Conservation (phyloP, 2,113 vertebrate genomes). For the Barbus barbus region DNA sequence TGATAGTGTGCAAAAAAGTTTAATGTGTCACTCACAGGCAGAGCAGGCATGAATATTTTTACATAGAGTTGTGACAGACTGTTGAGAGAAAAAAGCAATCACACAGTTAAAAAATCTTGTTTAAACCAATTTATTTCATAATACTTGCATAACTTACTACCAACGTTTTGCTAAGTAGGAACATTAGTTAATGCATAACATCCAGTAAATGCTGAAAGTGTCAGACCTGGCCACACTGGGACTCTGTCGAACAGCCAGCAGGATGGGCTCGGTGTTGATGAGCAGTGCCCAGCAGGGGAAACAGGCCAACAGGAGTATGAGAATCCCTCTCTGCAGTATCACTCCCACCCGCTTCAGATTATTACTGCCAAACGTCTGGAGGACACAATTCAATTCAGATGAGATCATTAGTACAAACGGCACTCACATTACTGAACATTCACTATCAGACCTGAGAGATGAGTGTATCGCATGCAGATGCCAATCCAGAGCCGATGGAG, state of each 20-base stretch:
- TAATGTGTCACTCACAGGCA: constrained; percentile 82
- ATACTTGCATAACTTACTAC: not conserved
- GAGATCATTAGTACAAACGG: not conserved
- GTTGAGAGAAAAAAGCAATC: not conserved
- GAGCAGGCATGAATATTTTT: constrained; percentile 87
- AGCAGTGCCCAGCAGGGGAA: constrained; percentile 92
- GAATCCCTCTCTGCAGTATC: constrained; percentile 81
- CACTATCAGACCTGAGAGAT: constrained; percentile 83
- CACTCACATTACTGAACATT: constrained; percentile 25
- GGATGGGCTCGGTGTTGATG: constrained; percentile 83
- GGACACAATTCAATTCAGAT: not conserved
- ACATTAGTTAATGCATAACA: not conserved
- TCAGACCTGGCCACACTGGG: constrained; percentile 81
- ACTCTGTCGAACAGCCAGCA: constrained; percentile 81
- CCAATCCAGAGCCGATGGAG: constrained; percentile 81
- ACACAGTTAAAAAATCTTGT: not conserved
- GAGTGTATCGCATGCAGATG: constrained; percentile 85
- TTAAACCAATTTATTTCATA: not conserved
- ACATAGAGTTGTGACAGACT: constrained; percentile 90
- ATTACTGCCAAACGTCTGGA: constrained; percentile 82
- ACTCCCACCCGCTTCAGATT: constrained; percentile 86
- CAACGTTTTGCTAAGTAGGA: not conserved
- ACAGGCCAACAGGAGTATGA: constrained; percentile 86
- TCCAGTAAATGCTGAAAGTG: not conserved
- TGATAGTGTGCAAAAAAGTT: not conserved